These are phyloP conservation scores for Eurytoma californica DNA, from an alignment of 2,888 invertebrate genomes.

Conservation along the genomic window DNA sequence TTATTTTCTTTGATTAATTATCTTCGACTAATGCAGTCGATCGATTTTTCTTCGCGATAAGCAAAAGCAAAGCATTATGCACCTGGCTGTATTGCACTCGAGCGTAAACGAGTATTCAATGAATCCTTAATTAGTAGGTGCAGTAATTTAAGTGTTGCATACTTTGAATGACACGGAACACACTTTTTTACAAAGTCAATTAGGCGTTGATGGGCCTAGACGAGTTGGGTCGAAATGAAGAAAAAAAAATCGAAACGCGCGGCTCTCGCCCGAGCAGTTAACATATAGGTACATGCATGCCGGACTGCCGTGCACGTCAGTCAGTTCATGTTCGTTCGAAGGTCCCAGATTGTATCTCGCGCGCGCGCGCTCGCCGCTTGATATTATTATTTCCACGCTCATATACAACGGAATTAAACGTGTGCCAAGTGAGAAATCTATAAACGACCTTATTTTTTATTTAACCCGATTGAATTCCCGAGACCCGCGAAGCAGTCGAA, in stretches of 20 bases:
- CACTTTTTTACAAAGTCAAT: constrained; percentile 50
- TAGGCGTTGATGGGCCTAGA: constrained; percentile 47
- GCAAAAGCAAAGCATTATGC: no score
- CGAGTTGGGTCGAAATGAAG: constrained; percentile 17
- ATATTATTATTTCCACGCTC: constrained; percentile 68
- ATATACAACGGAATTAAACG: constrained; percentile 23
- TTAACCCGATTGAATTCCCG: not conserved
- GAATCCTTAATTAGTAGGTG: constrained; percentile 16
- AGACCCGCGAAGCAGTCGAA: not conserved
- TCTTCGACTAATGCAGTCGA: no score
- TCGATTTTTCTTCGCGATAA: no score
- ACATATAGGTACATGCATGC: constrained; percentile 20
- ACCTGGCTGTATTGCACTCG: not conserved
- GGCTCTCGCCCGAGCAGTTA: not conserved
- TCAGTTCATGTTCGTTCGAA: constrained; percentile 66
- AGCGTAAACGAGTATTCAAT: not conserved
- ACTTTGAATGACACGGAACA: constrained; percentile 25
- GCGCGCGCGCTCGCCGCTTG: constrained; percentile 60
- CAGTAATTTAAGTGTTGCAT: constrained; percentile 14
- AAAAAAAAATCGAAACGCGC: constrained; percentile 30
- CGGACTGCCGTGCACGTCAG: constrained; percentile 63
- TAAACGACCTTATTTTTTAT: constrained; percentile 47
- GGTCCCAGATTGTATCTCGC: constrained; percentile 68
- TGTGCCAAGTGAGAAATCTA: constrained; percentile 48
- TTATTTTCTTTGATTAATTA: no score